Evolutionary conservation across 2,888 invertebrate species (phyloP).

Genomic region (Philereme vetulata): DNA sequence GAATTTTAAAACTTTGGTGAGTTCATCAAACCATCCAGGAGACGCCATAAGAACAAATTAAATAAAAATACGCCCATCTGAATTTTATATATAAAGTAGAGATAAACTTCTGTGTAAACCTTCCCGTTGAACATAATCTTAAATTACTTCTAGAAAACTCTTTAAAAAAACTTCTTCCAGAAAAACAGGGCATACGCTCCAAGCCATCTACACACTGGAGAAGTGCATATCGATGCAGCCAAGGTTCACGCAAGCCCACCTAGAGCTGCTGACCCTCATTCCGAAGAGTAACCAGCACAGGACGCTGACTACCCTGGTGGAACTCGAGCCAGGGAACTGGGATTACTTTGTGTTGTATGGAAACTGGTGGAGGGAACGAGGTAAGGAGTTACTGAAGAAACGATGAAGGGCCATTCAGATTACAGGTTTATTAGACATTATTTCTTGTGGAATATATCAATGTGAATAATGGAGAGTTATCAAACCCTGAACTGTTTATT

Average conservation of each 20-base stretch:
- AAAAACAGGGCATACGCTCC: conserved; percentile 85
- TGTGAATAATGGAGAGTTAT: too few relatives aligned
- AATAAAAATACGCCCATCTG: too few relatives aligned
- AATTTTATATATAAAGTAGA: too few relatives aligned
- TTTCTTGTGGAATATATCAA: too few relatives aligned
- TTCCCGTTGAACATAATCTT: too few relatives aligned
- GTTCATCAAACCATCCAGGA: too few relatives aligned
- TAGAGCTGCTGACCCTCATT: conserved; percentile 86
- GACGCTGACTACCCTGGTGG: conserved; percentile 84
- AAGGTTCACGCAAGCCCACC: conserved; percentile 87
- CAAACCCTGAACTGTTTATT: too few relatives aligned
- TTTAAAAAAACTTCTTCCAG: conserved; percentile 61
- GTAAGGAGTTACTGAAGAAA: conserved; percentile 58
- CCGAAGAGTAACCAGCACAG: conserved; percentile 82
- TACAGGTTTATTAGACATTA: too few relatives aligned
- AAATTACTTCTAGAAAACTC: background rate
- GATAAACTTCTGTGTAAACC: too few relatives aligned
- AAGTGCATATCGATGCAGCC: conserved; percentile 87
- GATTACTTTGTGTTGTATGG: conserved; percentile 89
- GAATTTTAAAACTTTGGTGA: too few relatives aligned
- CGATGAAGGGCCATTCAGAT: too few relatives aligned
- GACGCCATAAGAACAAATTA: too few relatives aligned
- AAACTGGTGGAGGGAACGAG: conserved; percentile 87
- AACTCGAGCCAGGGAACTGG: conserved; percentile 87
- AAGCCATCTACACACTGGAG: conserved; percentile 87